Evolutionary conservation across 2,797 vertebrate species (phyloP).

Genomic region (Chrosomus eos): DNA sequence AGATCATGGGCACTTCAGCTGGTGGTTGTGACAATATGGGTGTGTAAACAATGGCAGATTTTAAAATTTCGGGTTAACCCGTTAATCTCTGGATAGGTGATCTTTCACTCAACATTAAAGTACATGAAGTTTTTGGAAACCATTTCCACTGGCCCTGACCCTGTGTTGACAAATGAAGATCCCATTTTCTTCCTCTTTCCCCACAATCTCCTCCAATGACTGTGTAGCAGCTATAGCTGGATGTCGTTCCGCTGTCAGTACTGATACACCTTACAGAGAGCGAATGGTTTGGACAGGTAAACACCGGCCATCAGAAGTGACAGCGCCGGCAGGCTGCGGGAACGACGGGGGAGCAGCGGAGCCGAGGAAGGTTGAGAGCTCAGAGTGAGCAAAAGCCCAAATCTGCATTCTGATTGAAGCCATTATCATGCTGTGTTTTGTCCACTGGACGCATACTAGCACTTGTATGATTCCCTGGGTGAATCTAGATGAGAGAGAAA

Average conservation of each 20-base stretch:
- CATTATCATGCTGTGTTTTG: slow-evolving; percentile 45
- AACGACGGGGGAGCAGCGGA: background rate
- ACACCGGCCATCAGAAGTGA: slow-evolving; percentile 20
- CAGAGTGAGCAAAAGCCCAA: slow-evolving; percentile 24
- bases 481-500: slow-evolving; percentile 28
- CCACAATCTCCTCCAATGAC: slow-evolving; percentile 15
- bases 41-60: background rate
- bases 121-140: background rate
- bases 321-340: background rate
- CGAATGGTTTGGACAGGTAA: slow-evolving; percentile 20
- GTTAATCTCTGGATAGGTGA: background rate
- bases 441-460: slow-evolving; percentile 31
- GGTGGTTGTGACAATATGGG: background rate
- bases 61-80: background rate
- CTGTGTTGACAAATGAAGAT: background rate
- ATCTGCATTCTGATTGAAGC: slow-evolving; percentile 54
- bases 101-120: background rate
- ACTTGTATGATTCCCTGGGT: slow-evolving; percentile 14
- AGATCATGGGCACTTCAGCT: no score
- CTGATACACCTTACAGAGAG: slow-evolving; percentile 10
- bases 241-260: background rate
- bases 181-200: background rate
- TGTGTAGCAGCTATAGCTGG: slow-evolving; percentile 7
- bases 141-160: background rate
- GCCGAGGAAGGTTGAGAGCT: background rate